phyloP scores from a whole-genome alignment of 2,113 vertebrate genomes.

The Heterochromis multidens region DNA sequence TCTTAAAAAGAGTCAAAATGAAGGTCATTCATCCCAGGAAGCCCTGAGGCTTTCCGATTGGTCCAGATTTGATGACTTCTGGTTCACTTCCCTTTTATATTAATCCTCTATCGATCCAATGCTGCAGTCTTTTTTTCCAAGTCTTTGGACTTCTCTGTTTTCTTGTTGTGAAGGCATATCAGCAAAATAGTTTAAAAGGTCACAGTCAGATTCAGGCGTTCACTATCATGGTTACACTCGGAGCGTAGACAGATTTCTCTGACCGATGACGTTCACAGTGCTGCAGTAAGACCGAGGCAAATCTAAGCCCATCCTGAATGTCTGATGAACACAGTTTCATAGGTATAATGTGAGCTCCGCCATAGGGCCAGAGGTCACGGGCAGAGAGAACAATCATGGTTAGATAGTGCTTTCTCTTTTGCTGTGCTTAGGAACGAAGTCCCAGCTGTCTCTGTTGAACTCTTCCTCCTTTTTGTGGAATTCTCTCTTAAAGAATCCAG shows the following conservation, averaged over 20 bases:
- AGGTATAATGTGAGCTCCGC: neutral
- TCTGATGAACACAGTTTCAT: neutral
- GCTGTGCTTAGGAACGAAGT: conserved; percentile 79
- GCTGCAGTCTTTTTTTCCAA: neutral
- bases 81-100: conserved; percentile 10
- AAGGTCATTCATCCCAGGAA: neutral
- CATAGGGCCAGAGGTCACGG: neutral
- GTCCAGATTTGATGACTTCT: neutral
- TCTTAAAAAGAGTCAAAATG: neutral
- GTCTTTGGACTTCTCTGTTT: neutral
- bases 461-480: conserved; percentile 73
- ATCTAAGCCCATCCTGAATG: neutral
- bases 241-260: neutral
- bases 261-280: neutral
- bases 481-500: conserved; percentile 91
- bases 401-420: conserved; percentile 72
- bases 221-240: neutral
- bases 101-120: neutral
- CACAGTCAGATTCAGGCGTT: neutral
- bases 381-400: neutral
- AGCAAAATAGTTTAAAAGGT: neutral
- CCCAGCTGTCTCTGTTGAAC: conserved; percentile 86
- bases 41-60: neutral
- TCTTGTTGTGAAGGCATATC: conserved; percentile 16
- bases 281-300: neutral